Conservation (phyloP, 2,888 invertebrate species). For the Coelogynopora nodosa region DNA sequence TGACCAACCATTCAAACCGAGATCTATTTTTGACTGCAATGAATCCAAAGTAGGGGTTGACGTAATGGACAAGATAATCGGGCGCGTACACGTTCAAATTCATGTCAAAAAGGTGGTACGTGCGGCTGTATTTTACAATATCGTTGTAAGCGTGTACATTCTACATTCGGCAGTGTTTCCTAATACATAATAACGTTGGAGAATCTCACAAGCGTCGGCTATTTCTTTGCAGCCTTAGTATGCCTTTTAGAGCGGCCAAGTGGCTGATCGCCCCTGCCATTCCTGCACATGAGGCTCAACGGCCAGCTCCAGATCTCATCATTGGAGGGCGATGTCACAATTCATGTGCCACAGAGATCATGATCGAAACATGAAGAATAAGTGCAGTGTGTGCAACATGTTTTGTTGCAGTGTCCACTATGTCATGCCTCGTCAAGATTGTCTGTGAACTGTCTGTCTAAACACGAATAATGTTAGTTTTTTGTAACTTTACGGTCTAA, state of each 20-base stretch:
- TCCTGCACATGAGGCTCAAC: neutral
- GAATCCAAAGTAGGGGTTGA: neutral
- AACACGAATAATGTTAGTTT: neutral
- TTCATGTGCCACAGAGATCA: constrained; percentile 4
- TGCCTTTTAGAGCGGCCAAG: neutral
- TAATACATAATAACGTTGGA: neutral
- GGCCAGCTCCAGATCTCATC: neutral
- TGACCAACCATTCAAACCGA: neutral
- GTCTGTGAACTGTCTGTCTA: neutral
- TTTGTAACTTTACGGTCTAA: neutral
- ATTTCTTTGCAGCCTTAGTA: neutral
- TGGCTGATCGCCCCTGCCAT: neutral
- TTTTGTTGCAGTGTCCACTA: constrained; percentile 38
- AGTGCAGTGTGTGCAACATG: neutral
- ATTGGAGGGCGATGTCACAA: neutral
- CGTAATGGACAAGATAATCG: neutral
- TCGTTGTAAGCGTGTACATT: neutral
- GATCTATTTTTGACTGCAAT: neutral
- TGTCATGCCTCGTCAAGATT: neutral
- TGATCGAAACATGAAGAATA: constrained; percentile 11
- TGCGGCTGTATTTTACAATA: neutral
- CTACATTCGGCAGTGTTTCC: neutral
- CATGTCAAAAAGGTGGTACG: neutral
- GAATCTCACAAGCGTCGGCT: neutral
- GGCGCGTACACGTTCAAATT: neutral